These are phyloP conservation scores for Aptenodytes forsteri DNA, from an alignment of 2,113 vertebrate species.

Conservation along the genomic window DNA sequence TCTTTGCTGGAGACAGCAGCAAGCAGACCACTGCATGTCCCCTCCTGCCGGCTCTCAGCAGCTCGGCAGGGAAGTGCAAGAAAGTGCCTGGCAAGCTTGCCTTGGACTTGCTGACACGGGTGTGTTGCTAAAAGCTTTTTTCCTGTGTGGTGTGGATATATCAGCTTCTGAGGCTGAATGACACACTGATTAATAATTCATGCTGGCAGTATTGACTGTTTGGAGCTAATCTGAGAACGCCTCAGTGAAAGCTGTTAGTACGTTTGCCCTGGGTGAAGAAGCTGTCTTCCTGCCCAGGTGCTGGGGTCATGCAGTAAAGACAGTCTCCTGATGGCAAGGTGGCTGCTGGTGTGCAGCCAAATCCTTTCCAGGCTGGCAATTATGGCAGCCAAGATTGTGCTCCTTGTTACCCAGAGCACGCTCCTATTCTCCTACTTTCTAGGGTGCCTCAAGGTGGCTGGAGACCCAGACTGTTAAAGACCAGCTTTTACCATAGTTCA, in stretches of 20 bases:
- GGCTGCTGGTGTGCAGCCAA: background rate
- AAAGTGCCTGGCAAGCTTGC: background rate
- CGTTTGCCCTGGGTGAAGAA: background rate
- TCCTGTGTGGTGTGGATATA: background rate
- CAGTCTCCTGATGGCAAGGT: background rate
- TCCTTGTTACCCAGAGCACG: background rate
- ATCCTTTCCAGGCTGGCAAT: background rate
- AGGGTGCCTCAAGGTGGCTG: background rate
- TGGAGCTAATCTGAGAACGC: background rate
- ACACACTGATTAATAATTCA: constrained; percentile 14
- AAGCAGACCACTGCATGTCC: accelerated
- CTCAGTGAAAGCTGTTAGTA: background rate
- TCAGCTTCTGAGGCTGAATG: background rate
- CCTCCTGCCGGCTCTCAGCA: background rate
- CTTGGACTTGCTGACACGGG: background rate
- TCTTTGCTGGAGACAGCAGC: background rate
- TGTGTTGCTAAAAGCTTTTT: background rate
- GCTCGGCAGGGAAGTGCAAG: background rate
- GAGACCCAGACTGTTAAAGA: background rate
- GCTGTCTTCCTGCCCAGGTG: background rate
- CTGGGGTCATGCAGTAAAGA: background rate
- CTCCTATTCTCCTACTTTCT: background rate
- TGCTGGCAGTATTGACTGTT: background rate
- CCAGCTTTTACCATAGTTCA: background rate
- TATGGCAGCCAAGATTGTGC: background rate